phyloP scores from a whole-genome alignment of 1,140 invertebrate genomes.

The Brachionus calyciflorus region DNA sequence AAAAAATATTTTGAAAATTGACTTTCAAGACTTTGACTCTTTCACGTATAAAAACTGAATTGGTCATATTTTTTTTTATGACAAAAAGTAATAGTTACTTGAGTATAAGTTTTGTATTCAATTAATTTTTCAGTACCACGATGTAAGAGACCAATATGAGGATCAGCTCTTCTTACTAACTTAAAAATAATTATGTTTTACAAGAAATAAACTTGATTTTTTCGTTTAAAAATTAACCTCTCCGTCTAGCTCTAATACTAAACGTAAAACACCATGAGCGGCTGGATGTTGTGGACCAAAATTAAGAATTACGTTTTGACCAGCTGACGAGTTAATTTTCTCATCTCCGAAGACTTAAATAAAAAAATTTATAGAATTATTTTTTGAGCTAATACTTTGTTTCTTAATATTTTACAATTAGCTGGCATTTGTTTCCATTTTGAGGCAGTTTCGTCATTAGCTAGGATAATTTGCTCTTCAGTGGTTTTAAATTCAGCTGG shows the following conservation, averaged over 20 bases:
- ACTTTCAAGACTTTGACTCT: background rate
- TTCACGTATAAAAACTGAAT: too few relatives aligned
- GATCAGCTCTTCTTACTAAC: conserved; percentile 80
- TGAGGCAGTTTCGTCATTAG: conserved; percentile 31
- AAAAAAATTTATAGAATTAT: background rate
- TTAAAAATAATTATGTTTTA: conserved; percentile 54
- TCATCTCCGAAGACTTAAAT: conserved; percentile 11
- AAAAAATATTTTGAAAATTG: background rate
- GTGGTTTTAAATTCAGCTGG: conserved; percentile 27
- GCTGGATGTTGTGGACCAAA: conserved; percentile 98
- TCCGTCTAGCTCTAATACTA: conserved; percentile 90
- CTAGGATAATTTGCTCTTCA: conserved; percentile 20
- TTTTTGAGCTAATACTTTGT: background rate
- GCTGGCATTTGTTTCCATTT: conserved; percentile 44
- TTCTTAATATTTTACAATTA: background rate
- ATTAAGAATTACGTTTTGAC: conserved; percentile 78
- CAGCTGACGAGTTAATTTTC: background rate
- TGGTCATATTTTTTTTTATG: too few relatives aligned
- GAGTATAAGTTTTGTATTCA: conserved; percentile 94
- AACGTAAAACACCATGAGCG: conserved; percentile 90
- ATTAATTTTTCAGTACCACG: conserved; percentile 95
- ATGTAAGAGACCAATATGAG: conserved; percentile 94
- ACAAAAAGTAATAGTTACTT: too few relatives aligned
- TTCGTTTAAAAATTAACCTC: conserved; percentile 67
- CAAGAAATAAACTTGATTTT: background rate